These are phyloP conservation scores for Periplaneta americana DNA, from an alignment of 1,140 invertebrate species.

Conservation along the genomic window DNA sequence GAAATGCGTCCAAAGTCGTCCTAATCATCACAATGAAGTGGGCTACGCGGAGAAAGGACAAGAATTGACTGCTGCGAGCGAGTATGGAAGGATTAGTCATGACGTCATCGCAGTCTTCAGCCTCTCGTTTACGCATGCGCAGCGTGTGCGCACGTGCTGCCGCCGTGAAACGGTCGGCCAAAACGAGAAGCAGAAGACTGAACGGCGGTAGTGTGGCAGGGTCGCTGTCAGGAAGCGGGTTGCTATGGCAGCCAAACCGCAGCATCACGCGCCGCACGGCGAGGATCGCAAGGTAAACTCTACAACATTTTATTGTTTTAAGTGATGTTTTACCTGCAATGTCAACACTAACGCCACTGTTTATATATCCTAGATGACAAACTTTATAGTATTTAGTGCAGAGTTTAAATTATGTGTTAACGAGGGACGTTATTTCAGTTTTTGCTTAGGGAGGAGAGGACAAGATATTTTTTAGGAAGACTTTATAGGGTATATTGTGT, in stretches of 20 bases:
- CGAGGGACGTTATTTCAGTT: no score
- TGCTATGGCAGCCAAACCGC: slow-evolving; percentile 14
- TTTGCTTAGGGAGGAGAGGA: no score
- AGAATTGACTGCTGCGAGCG: background rate
- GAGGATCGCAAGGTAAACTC: slow-evolving; percentile 7
- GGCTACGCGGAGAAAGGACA: background rate
- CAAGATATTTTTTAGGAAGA: no score
- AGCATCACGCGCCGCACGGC: slow-evolving; percentile 14
- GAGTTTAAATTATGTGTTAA: no score
- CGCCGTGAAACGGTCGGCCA: background rate
- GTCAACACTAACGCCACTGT: no score
- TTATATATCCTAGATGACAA: no score
- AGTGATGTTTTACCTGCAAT: no score
- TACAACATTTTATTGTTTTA: no score
- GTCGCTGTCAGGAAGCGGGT: background rate
- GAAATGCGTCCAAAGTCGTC: no score
- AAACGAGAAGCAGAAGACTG: background rate
- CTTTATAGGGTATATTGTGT: no score
- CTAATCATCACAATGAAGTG: background rate
- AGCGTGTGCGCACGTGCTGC: background rate
- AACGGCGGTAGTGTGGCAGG: background rate
- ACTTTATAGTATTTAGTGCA: no score
- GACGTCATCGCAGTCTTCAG: background rate
- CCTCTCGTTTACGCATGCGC: background rate
- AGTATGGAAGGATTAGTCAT: background rate